Evolutionary conservation across 2,113 vertebrate species (phyloP), one percentile per base, ranked within the genome.

Genomic region (Felis chaus): DNA sequence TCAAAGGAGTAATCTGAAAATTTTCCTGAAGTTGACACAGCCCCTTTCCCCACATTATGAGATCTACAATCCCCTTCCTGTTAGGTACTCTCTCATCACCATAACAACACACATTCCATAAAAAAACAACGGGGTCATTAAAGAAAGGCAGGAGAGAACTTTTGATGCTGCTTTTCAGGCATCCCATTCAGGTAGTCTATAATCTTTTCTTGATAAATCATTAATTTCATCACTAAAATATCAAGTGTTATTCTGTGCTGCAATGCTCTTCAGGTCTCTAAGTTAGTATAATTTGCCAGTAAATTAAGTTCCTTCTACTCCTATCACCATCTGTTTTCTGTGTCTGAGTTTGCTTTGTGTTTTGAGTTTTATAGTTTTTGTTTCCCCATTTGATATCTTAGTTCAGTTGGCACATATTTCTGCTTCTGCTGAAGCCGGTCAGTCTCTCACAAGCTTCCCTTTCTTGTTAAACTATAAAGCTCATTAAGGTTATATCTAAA

Each of bases 1-100:
- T 96, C 89, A 95, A 94, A 94, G 55, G 8, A 50, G 13, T 92
- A 94, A 92, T 18, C 18, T 95, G 87, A 95, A 95, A 83, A 96
- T 74, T 89, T 25, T 48, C 36, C 80, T 94, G 33, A 91, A 50
- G 48, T 14, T 61, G 48, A 94, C 14, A 78, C 0, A 84, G 61
- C 48, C 5, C 23, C 45, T 91, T 93, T 71, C 33, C 55, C 65
- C 21, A 73, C 33, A 89, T 95, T 96, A 69, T 88, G 91, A 73
- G 71, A 91, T 96, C 57, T 91, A 86, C 39, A 97, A 92, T 73
- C 10, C 36, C 55, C 71, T 97, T 31, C 65, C 53, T 85, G 10
- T 83, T 96, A 78, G 63, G 14, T 74, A 53, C 41, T 9, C 53
- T 89, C 80, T 95, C 66, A 91, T 95, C 41, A 91, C 82, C 79